phyloP scores from a whole-genome alignment of 2,888 invertebrate species.

The Temnothorax ravouxi region DNA sequence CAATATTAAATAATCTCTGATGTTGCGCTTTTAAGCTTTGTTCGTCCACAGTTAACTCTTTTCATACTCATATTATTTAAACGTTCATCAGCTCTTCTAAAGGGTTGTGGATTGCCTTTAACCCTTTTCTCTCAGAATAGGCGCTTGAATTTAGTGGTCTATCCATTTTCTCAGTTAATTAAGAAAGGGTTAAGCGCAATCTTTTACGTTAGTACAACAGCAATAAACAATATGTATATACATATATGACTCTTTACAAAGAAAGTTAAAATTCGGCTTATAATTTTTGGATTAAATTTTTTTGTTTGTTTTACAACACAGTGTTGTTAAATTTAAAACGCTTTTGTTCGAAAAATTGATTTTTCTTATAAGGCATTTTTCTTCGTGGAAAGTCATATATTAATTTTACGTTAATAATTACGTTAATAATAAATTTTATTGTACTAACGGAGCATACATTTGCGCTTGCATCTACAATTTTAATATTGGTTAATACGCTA shows the following conservation, averaged over 20 bases:
- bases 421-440: neutral
- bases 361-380: neutral
- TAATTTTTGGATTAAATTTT: neutral
- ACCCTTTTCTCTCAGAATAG: conserved; percentile 15
- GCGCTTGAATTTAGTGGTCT: neutral
- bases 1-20: conserved; percentile 36
- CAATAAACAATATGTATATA: neutral
- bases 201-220: neutral
- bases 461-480: neutral
- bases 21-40: conserved; percentile 24
- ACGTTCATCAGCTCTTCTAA: conserved; percentile 10
- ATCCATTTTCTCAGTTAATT: conserved; percentile 25
- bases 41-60: conserved; percentile 6
- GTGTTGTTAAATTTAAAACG: neutral
- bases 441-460: neutral
- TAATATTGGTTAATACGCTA: neutral
- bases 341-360: neutral
- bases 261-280: no score
- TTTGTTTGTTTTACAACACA: neutral
- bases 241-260: neutral
- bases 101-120: neutral
- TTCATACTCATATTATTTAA: conserved; percentile 51
- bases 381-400: neutral
- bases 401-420: conserved; percentile 9
- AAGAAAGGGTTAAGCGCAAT: neutral